A percentile compares a stretch with the other conserved stretches of the same genome.
Evolutionary conservation across 2,888 invertebrate species (phyloP).

Genomic region (Coremacera marginata): DNA sequence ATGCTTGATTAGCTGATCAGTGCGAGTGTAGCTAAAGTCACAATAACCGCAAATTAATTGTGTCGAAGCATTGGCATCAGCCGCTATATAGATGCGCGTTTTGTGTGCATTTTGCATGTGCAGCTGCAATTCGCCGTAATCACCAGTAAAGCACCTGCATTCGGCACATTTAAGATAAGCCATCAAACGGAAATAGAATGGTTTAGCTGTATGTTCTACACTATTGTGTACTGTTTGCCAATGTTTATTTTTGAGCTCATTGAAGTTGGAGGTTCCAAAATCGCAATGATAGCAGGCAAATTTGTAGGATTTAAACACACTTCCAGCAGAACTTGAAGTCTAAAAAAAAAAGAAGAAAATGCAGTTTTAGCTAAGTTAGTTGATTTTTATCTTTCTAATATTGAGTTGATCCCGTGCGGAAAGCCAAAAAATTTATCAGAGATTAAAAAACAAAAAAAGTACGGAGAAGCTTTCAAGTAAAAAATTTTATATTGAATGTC

Average conservation of each 20-base stretch:
- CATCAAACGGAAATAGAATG: slow-evolving; percentile 59
- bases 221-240: slow-evolving; percentile 49
- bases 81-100: slow-evolving; percentile 64
- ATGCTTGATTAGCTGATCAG: slow-evolving; percentile 50
- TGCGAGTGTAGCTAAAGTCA: slow-evolving; percentile 45
- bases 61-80: slow-evolving; percentile 50
- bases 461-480: no score
- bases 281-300: slow-evolving; percentile 59
- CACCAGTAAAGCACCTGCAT: slow-evolving; percentile 53
- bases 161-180: slow-evolving; percentile 56
- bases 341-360: no score
- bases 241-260: slow-evolving; percentile 52
- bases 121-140: slow-evolving; percentile 50
- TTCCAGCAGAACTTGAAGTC: background rate
- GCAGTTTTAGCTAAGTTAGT: no score
- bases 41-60: slow-evolving; percentile 58
- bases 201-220: slow-evolving; percentile 46
- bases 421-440: no score
- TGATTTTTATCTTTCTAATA: no score
- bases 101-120: slow-evolving; percentile 54
- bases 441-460: no score
- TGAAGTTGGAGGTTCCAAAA: slow-evolving; percentile 47
- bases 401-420: no score
- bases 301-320: slow-evolving; percentile 36
- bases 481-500: no score